These are phyloP conservation scores for Podarcis muralis DNA, from an alignment of 2,113 vertebrate genomes.

Conservation along the genomic window DNA sequence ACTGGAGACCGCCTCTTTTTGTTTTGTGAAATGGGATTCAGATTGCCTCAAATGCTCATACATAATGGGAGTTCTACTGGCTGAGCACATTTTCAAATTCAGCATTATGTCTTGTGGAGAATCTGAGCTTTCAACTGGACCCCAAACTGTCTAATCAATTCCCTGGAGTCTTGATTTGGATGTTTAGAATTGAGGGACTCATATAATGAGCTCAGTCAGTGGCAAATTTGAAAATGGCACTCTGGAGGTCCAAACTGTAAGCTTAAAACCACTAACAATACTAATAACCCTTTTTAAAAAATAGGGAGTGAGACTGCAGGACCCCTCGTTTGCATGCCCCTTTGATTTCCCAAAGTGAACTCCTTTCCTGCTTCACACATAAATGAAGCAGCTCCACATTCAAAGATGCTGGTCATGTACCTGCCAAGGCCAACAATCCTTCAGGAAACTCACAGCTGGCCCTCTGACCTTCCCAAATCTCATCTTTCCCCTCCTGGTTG, in stretches of 20 bases:
- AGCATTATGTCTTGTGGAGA: background rate
- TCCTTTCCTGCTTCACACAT: no score
- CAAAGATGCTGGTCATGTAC: no score
- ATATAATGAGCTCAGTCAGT: background rate
- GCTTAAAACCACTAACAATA: background rate
- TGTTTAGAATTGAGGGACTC: background rate
- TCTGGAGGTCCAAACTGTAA: fast-evolving
- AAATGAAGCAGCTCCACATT: no score
- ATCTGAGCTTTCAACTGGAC: background rate
- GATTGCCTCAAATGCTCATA: background rate
- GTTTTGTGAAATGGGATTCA: background rate
- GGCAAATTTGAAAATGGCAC: background rate
- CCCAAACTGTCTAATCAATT: background rate
- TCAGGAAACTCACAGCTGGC: no score
- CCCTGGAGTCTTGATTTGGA: background rate
- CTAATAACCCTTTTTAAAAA: background rate
- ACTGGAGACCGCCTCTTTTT: background rate
- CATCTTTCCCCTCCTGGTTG: no score
- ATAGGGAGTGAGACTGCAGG: background rate
- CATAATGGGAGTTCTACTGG: background rate
- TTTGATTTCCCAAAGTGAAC: no score
- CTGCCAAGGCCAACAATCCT: no score
- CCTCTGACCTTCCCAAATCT: no score
- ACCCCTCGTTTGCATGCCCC: no score
- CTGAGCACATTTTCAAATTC: background rate